Evolutionary conservation across 2,888 invertebrate genomes (phyloP).

Genomic region (Tridacna crocea): DNA sequence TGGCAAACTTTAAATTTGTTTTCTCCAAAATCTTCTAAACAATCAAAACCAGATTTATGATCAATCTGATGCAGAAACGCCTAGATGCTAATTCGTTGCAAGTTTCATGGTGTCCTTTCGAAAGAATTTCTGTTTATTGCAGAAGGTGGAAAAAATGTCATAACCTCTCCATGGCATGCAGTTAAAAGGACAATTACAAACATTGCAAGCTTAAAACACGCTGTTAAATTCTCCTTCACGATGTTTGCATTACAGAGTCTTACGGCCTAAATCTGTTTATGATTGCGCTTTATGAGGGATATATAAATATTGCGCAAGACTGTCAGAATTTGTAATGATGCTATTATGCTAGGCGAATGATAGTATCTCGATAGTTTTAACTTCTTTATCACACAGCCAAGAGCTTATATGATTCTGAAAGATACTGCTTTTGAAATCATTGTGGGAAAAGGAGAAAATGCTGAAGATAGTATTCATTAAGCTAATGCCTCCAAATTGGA

Average conservation of each 20-base stretch:
- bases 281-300: constrained; percentile 8
- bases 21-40: too few relatives aligned
- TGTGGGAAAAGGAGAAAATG: background rate
- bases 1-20: too few relatives aligned
- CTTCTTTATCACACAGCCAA: too few relatives aligned
- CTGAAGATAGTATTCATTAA: too few relatives aligned
- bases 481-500: too few relatives aligned
- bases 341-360: background rate
- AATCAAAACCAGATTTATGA: too few relatives aligned
- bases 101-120: too few relatives aligned
- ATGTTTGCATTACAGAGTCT: constrained; percentile 13
- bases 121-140: too few relatives aligned
- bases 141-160: too few relatives aligned
- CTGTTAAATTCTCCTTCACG: constrained; percentile 7
- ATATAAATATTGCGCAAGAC: constrained; percentile 22
- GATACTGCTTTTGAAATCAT: background rate
- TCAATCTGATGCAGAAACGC: background rate
- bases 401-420: background rate
- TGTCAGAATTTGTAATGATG: constrained; percentile 18
- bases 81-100: too few relatives aligned
- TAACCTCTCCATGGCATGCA: too few relatives aligned
- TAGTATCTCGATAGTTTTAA: too few relatives aligned
- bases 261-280: constrained; percentile 11
- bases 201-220: background rate
- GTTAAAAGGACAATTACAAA: background rate